Conservation (phyloP, 1,140 invertebrate genomes). For the Ceratina australensis region DNA sequence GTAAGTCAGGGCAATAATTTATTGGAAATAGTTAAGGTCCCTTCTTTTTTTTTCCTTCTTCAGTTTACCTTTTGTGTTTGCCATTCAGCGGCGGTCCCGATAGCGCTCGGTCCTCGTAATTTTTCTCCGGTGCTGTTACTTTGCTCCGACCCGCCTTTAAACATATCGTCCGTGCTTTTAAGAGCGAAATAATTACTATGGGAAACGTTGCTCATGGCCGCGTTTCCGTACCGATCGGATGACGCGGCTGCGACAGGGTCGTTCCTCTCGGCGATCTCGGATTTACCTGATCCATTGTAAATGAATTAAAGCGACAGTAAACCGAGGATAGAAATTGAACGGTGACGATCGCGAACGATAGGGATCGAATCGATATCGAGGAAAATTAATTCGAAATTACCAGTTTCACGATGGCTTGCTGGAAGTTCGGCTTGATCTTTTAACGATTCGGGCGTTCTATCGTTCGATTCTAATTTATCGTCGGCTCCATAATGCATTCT, state of each 20-base stretch:
- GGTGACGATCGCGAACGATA: neutral
- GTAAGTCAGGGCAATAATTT: slow-evolving; percentile 43
- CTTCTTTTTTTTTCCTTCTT: slow-evolving; percentile 18
- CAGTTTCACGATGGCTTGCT: neutral
- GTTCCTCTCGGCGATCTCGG: slow-evolving; percentile 2
- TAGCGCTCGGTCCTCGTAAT: slow-evolving; percentile 25
- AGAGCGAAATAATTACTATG: slow-evolving; percentile 64
- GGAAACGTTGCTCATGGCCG: slow-evolving; percentile 36
- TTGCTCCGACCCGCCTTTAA: slow-evolving; percentile 67
- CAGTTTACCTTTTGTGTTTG: slow-evolving; percentile 36
- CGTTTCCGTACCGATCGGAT: neutral
- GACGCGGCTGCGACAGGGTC: neutral
- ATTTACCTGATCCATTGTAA: neutral
- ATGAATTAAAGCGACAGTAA: slow-evolving; percentile 17
- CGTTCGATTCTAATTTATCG: slow-evolving; percentile 28
- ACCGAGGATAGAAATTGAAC: slow-evolving; percentile 23
- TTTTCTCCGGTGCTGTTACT: slow-evolving; percentile 52
- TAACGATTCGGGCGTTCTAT: neutral
- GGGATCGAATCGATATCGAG: slow-evolving; percentile 8
- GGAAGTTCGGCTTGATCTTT: neutral
- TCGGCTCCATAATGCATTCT: slow-evolving; percentile 41
- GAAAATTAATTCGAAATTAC: slow-evolving; percentile 26
- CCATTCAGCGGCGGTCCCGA: slow-evolving; percentile 19
- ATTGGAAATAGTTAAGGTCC: slow-evolving; percentile 38
- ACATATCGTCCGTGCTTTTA: slow-evolving; percentile 67